Conservation (phyloP, 1,140 invertebrate species). For the Ctenoplectra terminalis region DNA sequence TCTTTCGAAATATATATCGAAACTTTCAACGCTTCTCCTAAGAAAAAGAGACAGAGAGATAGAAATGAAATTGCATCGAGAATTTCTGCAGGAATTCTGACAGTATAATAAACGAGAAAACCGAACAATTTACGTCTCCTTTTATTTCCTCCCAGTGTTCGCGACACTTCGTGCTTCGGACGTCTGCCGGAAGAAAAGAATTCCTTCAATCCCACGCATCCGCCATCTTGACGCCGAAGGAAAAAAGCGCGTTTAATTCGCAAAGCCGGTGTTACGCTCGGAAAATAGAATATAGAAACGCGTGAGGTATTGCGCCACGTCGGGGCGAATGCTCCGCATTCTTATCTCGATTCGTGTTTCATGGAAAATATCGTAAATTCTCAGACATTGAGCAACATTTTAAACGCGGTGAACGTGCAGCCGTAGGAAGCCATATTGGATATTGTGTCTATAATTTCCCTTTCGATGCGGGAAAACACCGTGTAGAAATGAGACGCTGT, state of each 20-base stretch:
- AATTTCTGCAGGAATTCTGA: conserved; percentile 16
- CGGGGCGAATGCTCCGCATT: conserved; percentile 3
- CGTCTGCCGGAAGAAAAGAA: conserved; percentile 3
- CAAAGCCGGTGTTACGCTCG: background rate
- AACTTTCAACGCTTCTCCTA: too few relatives aligned
- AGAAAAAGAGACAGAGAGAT: background rate
- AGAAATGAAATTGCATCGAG: background rate
- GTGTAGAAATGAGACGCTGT: background rate
- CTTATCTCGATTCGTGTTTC: conserved; percentile 42
- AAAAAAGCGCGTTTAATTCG: conserved; percentile 17
- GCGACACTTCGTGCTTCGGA: conserved; percentile 2
- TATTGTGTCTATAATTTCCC: conserved; percentile 5
- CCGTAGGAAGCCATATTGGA: background rate
- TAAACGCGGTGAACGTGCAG: background rate
- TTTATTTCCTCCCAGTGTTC: background rate
- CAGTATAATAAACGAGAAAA: conserved; percentile 47
- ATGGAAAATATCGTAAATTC: conserved; percentile 41
- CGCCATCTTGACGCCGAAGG: background rate
- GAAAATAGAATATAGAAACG: conserved; percentile 18
- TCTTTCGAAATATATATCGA: background rate
- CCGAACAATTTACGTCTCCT: conserved; percentile 9
- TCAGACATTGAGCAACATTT: conserved; percentile 35
- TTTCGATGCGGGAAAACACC: background rate
- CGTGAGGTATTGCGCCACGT: background rate
- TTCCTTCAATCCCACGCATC: conserved; percentile 35